A percentile compares a stretch with the other conserved stretches of the same genome.
Evolutionary conservation across 2,113 vertebrate genomes (phyloP).

Genomic region (Saguinus imperator): DNA sequence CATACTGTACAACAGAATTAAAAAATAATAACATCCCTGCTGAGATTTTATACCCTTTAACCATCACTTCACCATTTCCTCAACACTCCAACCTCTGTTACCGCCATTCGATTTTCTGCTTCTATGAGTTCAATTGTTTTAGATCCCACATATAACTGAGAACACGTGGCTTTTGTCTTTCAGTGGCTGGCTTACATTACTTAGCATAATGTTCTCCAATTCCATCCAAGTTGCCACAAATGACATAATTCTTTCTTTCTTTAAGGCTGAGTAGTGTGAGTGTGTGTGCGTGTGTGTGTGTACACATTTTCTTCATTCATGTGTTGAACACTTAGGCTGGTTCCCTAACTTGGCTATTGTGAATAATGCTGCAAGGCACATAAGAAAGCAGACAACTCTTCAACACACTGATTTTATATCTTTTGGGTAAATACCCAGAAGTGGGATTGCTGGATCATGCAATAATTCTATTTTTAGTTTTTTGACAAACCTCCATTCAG

Average conservation of each 20-base stretch:
- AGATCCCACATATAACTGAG: neutral
- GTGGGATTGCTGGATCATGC: neutral
- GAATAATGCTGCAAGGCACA: neutral
- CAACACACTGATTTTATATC: neutral
- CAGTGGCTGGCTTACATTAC: neutral
- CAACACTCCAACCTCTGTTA: neutral
- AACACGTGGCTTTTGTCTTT: neutral
- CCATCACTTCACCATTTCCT: neutral
- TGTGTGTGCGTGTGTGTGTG: neutral
- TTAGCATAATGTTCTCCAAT: neutral
- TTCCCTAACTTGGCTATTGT: neutral
- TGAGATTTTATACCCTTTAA: neutral
- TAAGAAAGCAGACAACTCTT: neutral
- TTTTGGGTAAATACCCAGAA: neutral
- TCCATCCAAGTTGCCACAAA: neutral
- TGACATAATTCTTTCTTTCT: neutral
- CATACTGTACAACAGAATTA: neutral
- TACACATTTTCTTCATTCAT: neutral
- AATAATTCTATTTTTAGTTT: neutral
- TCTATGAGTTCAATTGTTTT: neutral
- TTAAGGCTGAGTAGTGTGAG: neutral
- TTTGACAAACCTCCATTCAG: neutral
- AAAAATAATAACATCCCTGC: neutral
- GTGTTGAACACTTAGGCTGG: neutral
- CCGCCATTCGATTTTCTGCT: neutral